Conservation (phyloP, 2,888 invertebrate genomes). For the Sisyra terminalis region DNA sequence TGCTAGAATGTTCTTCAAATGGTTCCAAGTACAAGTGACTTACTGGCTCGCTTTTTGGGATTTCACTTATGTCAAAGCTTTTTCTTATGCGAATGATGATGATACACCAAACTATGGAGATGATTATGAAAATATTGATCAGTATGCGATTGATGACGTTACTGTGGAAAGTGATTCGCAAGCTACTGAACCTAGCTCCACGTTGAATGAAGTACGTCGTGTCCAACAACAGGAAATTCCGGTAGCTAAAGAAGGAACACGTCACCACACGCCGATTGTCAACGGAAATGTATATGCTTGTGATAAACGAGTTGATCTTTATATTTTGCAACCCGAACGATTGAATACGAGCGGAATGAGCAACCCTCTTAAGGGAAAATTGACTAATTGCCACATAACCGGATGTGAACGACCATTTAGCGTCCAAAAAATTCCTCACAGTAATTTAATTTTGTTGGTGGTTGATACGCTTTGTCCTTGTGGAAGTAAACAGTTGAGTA, state of each 20-base stretch:
- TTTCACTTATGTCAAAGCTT: slow-evolving; percentile 24
- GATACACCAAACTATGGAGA: slow-evolving; percentile 17
- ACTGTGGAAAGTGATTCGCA: slow-evolving; percentile 2
- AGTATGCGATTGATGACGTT: slow-evolving; percentile 4
- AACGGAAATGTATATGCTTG: slow-evolving; percentile 40
- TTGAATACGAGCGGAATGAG: slow-evolving; percentile 61
- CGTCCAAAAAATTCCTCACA: slow-evolving; percentile 80
- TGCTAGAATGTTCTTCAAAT: slow-evolving; percentile 35
- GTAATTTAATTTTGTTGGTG: slow-evolving; percentile 74
- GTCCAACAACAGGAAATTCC: background rate
- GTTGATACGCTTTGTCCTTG: slow-evolving; percentile 81
- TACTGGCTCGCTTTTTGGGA: slow-evolving; percentile 34
- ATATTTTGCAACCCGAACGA: slow-evolving; percentile 65
- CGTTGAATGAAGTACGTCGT: slow-evolving; percentile 7
- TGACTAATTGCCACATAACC: slow-evolving; percentile 74
- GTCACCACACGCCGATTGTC: slow-evolving; percentile 21
- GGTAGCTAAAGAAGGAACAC: slow-evolving; percentile 15
- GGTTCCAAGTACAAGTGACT: slow-evolving; percentile 32
- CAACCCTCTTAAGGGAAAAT: slow-evolving; percentile 74
- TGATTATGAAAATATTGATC: slow-evolving; percentile 6
- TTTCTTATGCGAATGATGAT: slow-evolving; percentile 30
- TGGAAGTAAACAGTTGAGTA: slow-evolving; percentile 72
- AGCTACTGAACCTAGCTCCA: slow-evolving; percentile 8
- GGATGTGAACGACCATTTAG: slow-evolving; percentile 86
- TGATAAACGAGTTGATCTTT: slow-evolving; percentile 76